Conservation (phyloP, 2,888 invertebrate species). For the Scaptomyza caliginosa region DNA sequence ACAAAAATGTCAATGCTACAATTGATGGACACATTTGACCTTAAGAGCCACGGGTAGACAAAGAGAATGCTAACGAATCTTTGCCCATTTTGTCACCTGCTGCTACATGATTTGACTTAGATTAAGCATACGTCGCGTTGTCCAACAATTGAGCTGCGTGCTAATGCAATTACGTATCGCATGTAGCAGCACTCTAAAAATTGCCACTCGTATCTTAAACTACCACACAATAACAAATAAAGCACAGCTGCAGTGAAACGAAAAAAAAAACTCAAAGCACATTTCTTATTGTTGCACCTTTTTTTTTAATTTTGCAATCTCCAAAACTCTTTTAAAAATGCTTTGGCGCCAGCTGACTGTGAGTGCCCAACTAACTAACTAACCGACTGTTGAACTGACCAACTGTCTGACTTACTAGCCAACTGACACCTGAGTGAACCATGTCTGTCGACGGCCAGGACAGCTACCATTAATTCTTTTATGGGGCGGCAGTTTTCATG, state of each 20-base stretch:
- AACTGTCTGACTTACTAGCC: conserved; percentile 13
- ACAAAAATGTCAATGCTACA: conserved; percentile 48
- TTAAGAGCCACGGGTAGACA: conserved; percentile 32
- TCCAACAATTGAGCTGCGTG: conserved; percentile 6
- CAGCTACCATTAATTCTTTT: conserved; percentile 46
- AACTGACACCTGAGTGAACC: conserved; percentile 67
- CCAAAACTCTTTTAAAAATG: conserved; percentile 31
- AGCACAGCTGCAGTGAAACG: conserved; percentile 40
- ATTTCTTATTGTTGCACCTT: conserved; percentile 50
- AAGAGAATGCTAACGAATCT: not conserved
- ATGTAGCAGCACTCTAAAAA: conserved; percentile 24
- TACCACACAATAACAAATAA: conserved; percentile 6
- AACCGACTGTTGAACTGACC: conserved; percentile 4
- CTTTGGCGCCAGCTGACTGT: conserved; percentile 34
- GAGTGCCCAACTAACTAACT: conserved; percentile 30
- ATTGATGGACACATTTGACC: conserved; percentile 69
- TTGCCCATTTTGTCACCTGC: conserved; percentile 54
- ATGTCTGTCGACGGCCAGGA: conserved; percentile 44
- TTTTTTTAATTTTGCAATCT: conserved; percentile 49
- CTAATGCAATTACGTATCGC: conserved; percentile 27
- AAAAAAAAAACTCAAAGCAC: conserved; percentile 23
- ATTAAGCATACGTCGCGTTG: conserved; percentile 55
- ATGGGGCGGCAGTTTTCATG: conserved; percentile 42
- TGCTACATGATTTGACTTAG: conserved; percentile 28
- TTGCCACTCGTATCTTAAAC: conserved; percentile 37